phyloP scores from a whole-genome alignment of 2,113 vertebrate species.

The Syngnathoides biaculeatus region DNA sequence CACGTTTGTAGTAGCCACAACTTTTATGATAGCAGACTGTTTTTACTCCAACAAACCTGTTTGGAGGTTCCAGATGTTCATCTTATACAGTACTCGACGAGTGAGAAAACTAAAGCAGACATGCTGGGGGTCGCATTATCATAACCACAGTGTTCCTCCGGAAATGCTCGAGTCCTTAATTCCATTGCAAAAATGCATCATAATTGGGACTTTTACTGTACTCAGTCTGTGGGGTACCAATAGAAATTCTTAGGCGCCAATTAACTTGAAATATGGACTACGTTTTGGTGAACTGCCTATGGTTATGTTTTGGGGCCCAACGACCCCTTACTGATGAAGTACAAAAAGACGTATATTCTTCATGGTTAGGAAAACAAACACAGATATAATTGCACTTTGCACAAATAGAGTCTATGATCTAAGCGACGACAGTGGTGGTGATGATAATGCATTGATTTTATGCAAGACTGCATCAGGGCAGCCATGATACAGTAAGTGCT shows the following conservation, averaged over 20 bases:
- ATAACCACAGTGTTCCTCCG: constrained; percentile 38
- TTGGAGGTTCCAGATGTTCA: constrained; percentile 52
- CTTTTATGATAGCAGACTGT: constrained; percentile 31
- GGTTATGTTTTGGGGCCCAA: constrained; percentile 7
- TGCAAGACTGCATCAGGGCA: constrained; percentile 41
- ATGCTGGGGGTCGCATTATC: constrained; percentile 20
- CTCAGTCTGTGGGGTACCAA: constrained; percentile 32
- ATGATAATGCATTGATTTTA: constrained; percentile 33
- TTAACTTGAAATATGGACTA: constrained; percentile 37
- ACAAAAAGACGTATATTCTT: constrained; percentile 59
- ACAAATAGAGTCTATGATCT: constrained; percentile 45
- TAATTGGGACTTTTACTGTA: constrained; percentile 51
- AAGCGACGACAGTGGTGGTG: constrained; percentile 31
- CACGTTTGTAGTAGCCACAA: not conserved
- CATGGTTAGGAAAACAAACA: constrained; percentile 56
- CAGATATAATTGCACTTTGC: constrained; percentile 67
- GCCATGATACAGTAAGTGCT: constrained; percentile 69
- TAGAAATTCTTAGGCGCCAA: constrained; percentile 40
- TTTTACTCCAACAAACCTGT: constrained; percentile 22
- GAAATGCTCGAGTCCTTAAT: constrained; percentile 41
- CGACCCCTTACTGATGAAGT: constrained; percentile 55
- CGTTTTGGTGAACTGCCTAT: constrained; percentile 3
- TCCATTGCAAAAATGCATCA: constrained; percentile 43
- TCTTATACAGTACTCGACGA: too few species aligned
- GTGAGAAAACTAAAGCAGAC: constrained; percentile 4